Evolutionary conservation across 92 coral and sea anemone species (phyloP).

Genomic region (Isaurus tuberculatus): DNA sequence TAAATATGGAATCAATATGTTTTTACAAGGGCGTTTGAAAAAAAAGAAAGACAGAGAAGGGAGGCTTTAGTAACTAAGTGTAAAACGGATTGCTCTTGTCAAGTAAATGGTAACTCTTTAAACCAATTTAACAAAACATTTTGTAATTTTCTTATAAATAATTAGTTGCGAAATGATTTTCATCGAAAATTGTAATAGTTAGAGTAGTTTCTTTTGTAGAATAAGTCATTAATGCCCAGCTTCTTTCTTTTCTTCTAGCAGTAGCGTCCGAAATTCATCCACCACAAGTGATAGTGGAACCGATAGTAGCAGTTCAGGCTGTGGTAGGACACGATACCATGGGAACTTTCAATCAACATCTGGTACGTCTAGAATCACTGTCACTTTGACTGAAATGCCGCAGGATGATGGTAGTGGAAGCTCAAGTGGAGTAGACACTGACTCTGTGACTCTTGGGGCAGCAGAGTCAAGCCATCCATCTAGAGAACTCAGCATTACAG

Average conservation of each 20-base stretch:
- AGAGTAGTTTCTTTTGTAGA: no score
- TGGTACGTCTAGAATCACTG: slow-evolving; percentile 41
- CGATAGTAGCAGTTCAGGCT: slow-evolving; percentile 79
- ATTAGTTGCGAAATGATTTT: no score
- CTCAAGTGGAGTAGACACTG: slow-evolving; percentile 92
- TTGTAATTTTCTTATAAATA: no score
- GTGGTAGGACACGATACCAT: slow-evolving; percentile 65
- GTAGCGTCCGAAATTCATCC: slow-evolving; percentile 75
- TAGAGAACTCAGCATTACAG: slow-evolving; percentile 42
- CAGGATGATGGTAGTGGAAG: slow-evolving; percentile 85
- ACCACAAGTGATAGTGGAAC: slow-evolving; percentile 92
- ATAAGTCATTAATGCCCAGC: no score
- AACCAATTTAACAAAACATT: no score
- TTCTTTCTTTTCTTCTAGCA: background rate
- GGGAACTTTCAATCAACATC: slow-evolving; percentile 46
- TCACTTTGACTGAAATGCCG: slow-evolving; percentile 59
- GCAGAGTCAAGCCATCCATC: slow-evolving; percentile 25
- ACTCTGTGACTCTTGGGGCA: slow-evolving; percentile 61
- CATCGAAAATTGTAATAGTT: no score
- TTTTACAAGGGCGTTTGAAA: background rate
- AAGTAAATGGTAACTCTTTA: no score
- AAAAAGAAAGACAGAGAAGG: no score
- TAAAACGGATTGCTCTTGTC: no score
- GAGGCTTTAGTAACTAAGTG: no score
- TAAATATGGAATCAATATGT: no score